Base-by-base conservation (phyloP, 2,797 vertebrate genomes). In the Pitangus sulphuratus region DNA sequence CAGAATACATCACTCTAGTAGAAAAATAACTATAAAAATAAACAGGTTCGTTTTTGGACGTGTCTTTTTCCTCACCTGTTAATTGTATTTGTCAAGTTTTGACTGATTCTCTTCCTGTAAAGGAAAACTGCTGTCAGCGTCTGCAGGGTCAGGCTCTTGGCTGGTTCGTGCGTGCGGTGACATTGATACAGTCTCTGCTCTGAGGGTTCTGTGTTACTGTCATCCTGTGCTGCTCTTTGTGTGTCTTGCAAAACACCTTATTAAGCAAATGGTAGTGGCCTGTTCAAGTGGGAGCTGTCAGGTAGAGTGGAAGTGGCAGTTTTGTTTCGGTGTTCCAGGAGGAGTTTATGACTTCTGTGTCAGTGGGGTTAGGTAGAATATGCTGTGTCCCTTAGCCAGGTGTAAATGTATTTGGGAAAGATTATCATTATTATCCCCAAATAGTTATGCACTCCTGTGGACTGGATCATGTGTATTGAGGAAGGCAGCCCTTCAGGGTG, bases 161-260 rank as follows among this genome's bases (percentile, higher is more conserved):
- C 28, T 84, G 83, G 15, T 11, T 2, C 0, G 1, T 2, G 53
- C 10, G 4, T 58, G 15, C 1, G 2, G 33, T 25, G 53, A 62
- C 14, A 3, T 2, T 6, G 84, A 15, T 3, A 5, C 16, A 19
- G 1, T 48, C 42, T 44, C 17, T 22, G 74, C 9, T 51, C 54
- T 31, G 44, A 45, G 64, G 4, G 0, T 42, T 53, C 22, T 33
- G 37, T 39, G 45, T 35, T 13, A 1, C 26, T 65, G 20, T 35
- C 80, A 35, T 26, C 69, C n/a, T 2, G 7, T 17, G 45, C 6
- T 35, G 57, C 86, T 76, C 77, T 42, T 71, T 3, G 1, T 53
- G 71, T 74, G 53, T 40, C 77, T 51, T 50, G 25, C 11, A 65
- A 61, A 83, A 35, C 15, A 8, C 12, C 39, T 75, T 12, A 22